Base-by-base conservation (phyloP, 2,888 invertebrate species). In the Euspilapteryx auroguttella region DNA sequence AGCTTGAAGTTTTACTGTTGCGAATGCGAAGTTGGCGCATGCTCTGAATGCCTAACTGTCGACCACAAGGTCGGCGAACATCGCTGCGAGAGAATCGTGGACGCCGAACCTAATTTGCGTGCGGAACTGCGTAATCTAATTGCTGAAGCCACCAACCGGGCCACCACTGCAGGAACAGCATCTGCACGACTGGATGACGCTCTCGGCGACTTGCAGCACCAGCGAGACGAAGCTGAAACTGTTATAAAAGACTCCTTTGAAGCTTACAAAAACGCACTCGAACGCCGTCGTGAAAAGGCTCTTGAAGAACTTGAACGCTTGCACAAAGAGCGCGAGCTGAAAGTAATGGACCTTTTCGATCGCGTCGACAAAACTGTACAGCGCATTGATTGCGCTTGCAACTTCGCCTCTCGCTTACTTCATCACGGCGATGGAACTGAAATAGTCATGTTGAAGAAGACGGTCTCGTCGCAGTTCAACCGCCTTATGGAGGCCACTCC, bases 271-370 rank as follows among this genome's bases (percentile, higher is more conserved):
- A 86, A 87, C 17, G 80, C 89, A 30, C 69, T 95, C 36, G 93
- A 94, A 45, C 82, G 86, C 43, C 85, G 87, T 38, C 82, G 87
- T 39, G 91, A 94, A 44, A 83, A 83, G 27, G 80, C 88, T 11
- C 63, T 91, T 12, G 80, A 82, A 38, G 85, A 88, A 47, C 77
- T 92, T 25, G 85, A 86, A 43, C 80, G 80, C 37, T 58, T 90
- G 36, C 94, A 95, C 56, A 87, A 87, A 33, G 86, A 88, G 47
- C 83, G 92, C 34, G 94, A 94, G 59, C 77, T 94, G 21, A 86
- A 88, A 56, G 86, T 94, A 20, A 94, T 94, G 93, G 93, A 94
- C 51, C 78, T 88, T 35, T 85, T 87, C 49, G 87, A 89, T 49
- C 83, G 83, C 34, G 83, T 94, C 30, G 92, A 89, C 44, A 91